These are phyloP conservation scores for Athripsodes cinereus DNA, from an alignment of 2,888 invertebrate genomes.

Conservation along the genomic window DNA sequence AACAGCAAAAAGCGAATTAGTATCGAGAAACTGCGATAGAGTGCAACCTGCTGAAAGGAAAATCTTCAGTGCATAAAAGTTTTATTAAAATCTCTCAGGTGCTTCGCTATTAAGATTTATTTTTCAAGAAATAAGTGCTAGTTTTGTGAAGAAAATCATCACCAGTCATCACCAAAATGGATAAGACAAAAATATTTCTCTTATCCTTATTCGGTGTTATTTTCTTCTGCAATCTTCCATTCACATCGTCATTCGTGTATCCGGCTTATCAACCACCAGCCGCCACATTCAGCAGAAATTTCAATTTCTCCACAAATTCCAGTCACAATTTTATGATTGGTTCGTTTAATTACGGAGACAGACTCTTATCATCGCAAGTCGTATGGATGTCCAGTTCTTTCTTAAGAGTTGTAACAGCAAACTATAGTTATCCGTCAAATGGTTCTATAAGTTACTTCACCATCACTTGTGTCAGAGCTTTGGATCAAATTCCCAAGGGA, in stretches of 20 bases:
- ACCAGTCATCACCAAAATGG: too few relatives aligned
- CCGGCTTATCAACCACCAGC: conserved; percentile 1
- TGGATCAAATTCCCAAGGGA: conserved; percentile 34
- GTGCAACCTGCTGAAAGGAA: too few relatives aligned
- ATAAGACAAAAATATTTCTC: too few relatives aligned
- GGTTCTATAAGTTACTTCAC: conserved; percentile 18
- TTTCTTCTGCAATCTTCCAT: too few relatives aligned
- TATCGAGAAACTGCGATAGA: too few relatives aligned
- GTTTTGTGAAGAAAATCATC: too few relatives aligned
- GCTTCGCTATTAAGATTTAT: too few relatives aligned
- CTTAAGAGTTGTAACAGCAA: conserved; percentile 26
- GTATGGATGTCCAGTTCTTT: conserved; percentile 24
- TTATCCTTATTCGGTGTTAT: too few relatives aligned
- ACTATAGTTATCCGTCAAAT: conserved; percentile 27
- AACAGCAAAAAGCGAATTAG: too few relatives aligned
- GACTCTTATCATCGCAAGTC: conserved; percentile 15
- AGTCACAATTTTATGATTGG: conserved; percentile 20
- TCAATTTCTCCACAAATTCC: conserved; percentile 19
- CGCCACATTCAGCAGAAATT: conserved; percentile 4
- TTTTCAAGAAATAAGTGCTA: too few relatives aligned
- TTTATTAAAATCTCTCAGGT: too few relatives aligned
- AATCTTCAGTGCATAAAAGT: too few relatives aligned
- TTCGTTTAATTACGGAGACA: conserved; percentile 4
- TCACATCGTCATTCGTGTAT: not conserved
- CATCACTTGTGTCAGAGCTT: conserved; percentile 32